Percentiles rank a stretch among this genome's conserved stretches.
These are phyloP conservation scores for Brachionus sp. DNA, from an alignment of 1,140 invertebrate species.

Conservation along the genomic window DNA sequence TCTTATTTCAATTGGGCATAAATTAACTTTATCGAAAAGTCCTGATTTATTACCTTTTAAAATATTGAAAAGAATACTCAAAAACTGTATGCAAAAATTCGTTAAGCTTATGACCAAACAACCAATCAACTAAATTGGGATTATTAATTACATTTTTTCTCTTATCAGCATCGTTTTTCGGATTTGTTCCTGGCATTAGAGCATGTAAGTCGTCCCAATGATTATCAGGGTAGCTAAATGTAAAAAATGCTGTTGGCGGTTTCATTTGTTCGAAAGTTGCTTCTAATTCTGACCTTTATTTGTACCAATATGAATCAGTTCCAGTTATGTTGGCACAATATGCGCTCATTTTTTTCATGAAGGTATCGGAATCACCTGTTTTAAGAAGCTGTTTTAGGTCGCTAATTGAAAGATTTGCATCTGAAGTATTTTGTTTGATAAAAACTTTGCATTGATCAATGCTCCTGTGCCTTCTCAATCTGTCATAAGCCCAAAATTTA, in stretches of 20 bases:
- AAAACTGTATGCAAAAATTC: no score
- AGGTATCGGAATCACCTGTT: background rate
- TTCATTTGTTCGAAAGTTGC: background rate
- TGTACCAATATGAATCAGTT: slow-evolving; percentile 1
- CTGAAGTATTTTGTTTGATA: background rate
- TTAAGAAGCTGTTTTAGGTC: background rate
- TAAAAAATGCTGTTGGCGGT: background rate
- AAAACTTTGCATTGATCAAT: slow-evolving; percentile 4
- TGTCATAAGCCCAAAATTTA: slow-evolving; percentile 28
- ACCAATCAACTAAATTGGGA: slow-evolving; percentile 3
- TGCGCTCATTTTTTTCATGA: slow-evolving; percentile 11
- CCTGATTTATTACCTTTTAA: no score
- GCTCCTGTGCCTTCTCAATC: background rate
- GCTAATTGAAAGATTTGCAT: background rate
- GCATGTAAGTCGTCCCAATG: background rate
- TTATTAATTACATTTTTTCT: background rate
- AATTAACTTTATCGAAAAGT: no score
- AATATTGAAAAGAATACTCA: no score
- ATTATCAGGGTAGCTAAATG: slow-evolving; percentile 17
- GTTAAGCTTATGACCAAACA: background rate
- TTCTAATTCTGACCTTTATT: background rate
- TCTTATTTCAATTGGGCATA: no score
- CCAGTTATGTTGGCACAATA: background rate
- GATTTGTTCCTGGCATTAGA: background rate
- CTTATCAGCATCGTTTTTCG: background rate